A percentile compares a stretch with the other conserved stretches of the same genome.
Evolutionary conservation across 2,113 vertebrate species (phyloP).

Genomic region (Ancistrus triradiatus): DNA sequence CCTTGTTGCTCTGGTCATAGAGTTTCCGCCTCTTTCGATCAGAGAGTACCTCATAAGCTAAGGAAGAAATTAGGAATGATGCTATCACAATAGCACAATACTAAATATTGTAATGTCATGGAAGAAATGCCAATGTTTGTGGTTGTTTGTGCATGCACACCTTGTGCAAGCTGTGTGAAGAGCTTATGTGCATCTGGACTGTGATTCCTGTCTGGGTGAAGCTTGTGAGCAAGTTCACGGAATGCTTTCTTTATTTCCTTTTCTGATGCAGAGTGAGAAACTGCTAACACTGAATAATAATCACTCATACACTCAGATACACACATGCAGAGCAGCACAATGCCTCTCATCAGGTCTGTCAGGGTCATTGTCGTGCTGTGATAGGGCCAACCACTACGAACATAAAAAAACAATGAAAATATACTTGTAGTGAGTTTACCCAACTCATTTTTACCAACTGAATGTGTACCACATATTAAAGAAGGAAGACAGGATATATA

Average conservation of each 20-base stretch:
- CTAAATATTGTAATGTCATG: neutral
- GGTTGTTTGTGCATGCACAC: neutral
- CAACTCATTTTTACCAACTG: too few species aligned
- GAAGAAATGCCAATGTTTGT: neutral
- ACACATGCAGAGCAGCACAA: conserved; percentile 14
- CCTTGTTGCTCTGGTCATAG: conserved; percentile 22
- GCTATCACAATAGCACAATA: neutral
- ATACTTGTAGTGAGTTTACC: too few species aligned
- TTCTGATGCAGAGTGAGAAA: conserved; percentile 24
- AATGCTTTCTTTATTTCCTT: conserved; percentile 40
- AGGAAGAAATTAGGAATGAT: neutral
- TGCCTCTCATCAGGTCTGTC: neutral
- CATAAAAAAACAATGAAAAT: too few species aligned
- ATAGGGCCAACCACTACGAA: too few species aligned
- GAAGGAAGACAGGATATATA: too few species aligned
- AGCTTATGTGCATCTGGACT: conserved; percentile 27
- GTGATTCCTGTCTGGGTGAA: conserved; percentile 41
- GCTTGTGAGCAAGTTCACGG: conserved; percentile 28
- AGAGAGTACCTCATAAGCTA: conserved; percentile 39
- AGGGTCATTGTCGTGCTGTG: conserved; percentile 28
- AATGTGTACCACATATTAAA: too few species aligned
- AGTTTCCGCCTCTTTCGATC: conserved; percentile 1
- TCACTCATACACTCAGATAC: conserved; percentile 21
- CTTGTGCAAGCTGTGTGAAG: conserved; percentile 36
- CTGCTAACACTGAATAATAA: conserved; percentile 41